These are phyloP conservation scores for Prolemur simus DNA, from an alignment of 2,113 vertebrate species.

Conservation along the genomic window DNA sequence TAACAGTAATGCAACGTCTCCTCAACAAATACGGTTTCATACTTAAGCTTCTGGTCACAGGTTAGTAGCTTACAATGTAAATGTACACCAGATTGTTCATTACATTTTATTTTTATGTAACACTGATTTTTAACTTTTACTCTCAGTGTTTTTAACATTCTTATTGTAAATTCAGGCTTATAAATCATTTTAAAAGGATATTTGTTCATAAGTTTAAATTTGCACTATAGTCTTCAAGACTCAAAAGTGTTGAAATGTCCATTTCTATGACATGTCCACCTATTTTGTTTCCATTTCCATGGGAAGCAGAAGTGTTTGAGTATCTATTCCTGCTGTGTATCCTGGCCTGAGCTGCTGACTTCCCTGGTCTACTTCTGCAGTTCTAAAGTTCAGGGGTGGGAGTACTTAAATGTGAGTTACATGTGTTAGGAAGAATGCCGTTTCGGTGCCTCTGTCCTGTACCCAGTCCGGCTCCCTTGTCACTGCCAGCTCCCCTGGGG, in stretches of 20 bases:
- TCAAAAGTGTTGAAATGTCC: neutral
- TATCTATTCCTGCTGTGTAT: too few species aligned
- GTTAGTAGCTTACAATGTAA: neutral
- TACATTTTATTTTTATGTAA: neutral
- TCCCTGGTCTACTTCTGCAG: neutral
- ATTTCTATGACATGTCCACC: neutral
- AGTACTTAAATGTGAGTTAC: neutral
- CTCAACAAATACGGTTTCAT: neutral
- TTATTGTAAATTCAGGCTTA: neutral
- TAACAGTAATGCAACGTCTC: neutral
- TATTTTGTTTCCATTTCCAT: neutral
- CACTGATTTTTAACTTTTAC: neutral
- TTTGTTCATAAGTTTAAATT: neutral
- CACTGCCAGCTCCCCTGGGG: neutral
- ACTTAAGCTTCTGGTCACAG: neutral
- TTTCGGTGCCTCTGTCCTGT: neutral
- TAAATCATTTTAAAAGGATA: neutral
- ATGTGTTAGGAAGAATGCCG: too few species aligned
- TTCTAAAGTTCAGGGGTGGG: neutral
- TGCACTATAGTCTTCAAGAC: neutral
- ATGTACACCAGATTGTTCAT: neutral
- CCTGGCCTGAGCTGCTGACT: neutral
- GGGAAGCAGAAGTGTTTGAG: neutral
- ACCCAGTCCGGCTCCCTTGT: neutral
- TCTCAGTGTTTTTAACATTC: neutral